Evolutionary conservation across 2,113 vertebrate species (phyloP), one percentile per base, ranked within the genome.

Genomic region (Cochlearius cochlearius): DNA sequence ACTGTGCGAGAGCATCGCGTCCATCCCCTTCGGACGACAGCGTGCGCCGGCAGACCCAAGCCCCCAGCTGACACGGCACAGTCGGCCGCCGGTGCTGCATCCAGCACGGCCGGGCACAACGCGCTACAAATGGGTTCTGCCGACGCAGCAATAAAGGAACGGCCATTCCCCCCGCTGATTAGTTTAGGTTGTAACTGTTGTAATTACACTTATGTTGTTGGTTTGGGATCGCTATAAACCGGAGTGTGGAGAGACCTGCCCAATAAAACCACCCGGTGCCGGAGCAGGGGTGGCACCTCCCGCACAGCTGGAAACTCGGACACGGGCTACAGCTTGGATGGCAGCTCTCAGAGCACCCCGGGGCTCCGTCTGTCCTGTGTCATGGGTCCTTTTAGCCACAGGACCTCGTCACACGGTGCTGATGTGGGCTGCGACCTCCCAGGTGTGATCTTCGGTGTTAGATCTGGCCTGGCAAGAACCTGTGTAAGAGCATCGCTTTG

Each of bases 1-100:
- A 32, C 32, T 0, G 1, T 15, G 20, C 38, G 12, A 27, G 39
- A 69, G 63, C 76, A 26, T 4, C 5, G 2, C 1, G 10, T 7
- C 11, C n/a, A 11, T 15, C 52, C 34, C 66, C 16, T 20, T 11
- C 32, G 16, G 50, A 34, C n/a, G 36, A n/a, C 15, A 7, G 26
- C 20, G 0, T 13, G 71, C 13, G 15, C 39, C 47, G 13, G 2
- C 19, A 7, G 26, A 5, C 27, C 45, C 5, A 11, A 9, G 17
- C 11, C 27, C 52, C 60, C 58, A 22, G 11, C 36, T 7, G 45
- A 38, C 34, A 13, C 67, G 43, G 43, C 58, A 18, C 30, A 11
- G 52, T 7, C 73, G 36, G 1, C 52, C 56, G 0, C 6, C 4
- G 4, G 62, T 17, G 49, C 60, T 12, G 30, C 12, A 10, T 4